Base-by-base conservation (phyloP, 2,113 vertebrate species). In the Taxidea taxus region DNA sequence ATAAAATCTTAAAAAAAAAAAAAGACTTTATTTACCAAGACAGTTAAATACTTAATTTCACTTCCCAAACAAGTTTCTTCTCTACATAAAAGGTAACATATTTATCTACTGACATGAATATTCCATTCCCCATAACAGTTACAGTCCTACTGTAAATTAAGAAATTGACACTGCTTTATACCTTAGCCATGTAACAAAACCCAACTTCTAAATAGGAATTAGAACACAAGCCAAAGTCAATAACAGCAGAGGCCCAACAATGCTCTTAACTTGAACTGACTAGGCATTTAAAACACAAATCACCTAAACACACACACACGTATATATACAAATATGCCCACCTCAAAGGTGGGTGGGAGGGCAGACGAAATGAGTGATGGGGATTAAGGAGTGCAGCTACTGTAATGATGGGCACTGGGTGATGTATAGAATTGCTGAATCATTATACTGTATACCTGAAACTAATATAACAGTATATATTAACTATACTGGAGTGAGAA, bases 11-110 rank as follows among this genome's bases (percentile, higher is more conserved):
- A n/a, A n/a, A n/a, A n/a, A n/a, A n/a, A n/a, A n/a, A n/a, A n/a
- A n/a, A n/a, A n/a, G n/a, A n/a, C n/a, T n/a, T n/a, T n/a, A 91
- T 42, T 89, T 56, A 91, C 34, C 20, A 93, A 89, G 20, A 86
- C 27, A 93, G 21, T 85, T 82, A 90, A 92, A 47, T 87, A 94
- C 66, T 90, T 92, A 74, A 37, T 88, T 91, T 81, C 49, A 96
- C 91, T 95, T 91, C n/a, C 56, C 66, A 83, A 94, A 97, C 29
- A 90, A 82, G 25, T 94, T 89, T 94, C 44, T 64, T 94, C 51
- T 70, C 49, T 87, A 92, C 1, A 47, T 34, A 94, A n/a, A 87
- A 70, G 88, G 60, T 34, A 93, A 88, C 9, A 51, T 77, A 85
- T 75, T 94, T 94, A 94, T 29, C 39, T 49, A 66, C 49, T 75